A percentile compares a stretch with the other conserved stretches of the same genome.
These are phyloP conservation scores for Drepana falcataria DNA, from an alignment of 2,888 invertebrate genomes.

Conservation along the genomic window DNA sequence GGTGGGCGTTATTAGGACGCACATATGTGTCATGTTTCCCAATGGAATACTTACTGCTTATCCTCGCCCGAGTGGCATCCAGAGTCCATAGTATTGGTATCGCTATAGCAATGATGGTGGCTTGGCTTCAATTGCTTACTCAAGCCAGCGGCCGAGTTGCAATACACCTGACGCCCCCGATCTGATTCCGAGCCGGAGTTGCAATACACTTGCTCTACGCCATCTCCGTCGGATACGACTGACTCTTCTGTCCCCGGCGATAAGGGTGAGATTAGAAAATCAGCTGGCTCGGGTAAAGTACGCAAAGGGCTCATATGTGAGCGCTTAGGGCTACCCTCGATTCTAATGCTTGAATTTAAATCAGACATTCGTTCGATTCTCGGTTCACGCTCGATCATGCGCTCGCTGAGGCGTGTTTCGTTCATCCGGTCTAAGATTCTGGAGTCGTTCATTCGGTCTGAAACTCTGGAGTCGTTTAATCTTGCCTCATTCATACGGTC, in stretches of 20 bases:
- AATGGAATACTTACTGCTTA: constrained; percentile 45
- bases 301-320: constrained; percentile 55
- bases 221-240: constrained; percentile 59
- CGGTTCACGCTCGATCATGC: constrained; percentile 16
- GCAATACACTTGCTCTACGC: constrained; percentile 47
- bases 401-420: constrained; percentile 12
- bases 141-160: constrained; percentile 27
- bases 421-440: constrained; percentile 15
- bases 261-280: constrained; percentile 42
- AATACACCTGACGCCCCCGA: constrained; percentile 53
- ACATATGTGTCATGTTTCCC: no score
- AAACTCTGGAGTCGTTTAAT: constrained; percentile 14
- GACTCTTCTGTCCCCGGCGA: constrained; percentile 70
- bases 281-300: constrained; percentile 35
- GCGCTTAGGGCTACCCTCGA: constrained; percentile 61
- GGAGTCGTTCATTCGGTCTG: constrained; percentile 15
- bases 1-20: no score
- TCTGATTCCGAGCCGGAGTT: constrained; percentile 39
- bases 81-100: constrained; percentile 81
- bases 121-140: constrained; percentile 60
- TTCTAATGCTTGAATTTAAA: constrained; percentile 55
- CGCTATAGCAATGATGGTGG: constrained; percentile 77
- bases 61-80: constrained; percentile 85
- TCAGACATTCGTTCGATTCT: constrained; percentile 48
- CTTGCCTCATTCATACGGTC: constrained; percentile 28